Percentiles rank a stretch among this genome's conserved stretches.
Conservation (phyloP, 2,888 invertebrate species). For the Minunthozetes semirufus region DNA sequence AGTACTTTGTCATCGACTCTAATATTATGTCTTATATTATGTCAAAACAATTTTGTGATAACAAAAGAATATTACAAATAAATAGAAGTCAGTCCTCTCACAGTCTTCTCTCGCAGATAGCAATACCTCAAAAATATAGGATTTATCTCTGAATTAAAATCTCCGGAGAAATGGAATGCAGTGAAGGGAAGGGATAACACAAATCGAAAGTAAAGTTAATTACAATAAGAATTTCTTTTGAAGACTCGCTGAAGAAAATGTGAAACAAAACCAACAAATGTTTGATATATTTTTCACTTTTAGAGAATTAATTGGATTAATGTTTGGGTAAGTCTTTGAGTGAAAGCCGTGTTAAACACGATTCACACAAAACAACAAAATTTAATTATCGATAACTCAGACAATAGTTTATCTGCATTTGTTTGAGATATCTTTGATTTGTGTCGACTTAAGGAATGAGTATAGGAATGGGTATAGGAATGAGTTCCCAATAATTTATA, state of each 20-base stretch:
- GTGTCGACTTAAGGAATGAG: neutral
- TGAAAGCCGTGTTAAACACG: neutral
- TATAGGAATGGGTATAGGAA: too few relatives aligned
- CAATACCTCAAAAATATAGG: neutral
- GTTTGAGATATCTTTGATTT: too few relatives aligned
- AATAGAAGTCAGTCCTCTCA: neutral
- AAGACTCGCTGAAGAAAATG: neutral
- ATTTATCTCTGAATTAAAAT: neutral
- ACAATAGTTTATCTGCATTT: too few relatives aligned
- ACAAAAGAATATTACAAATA: neutral
- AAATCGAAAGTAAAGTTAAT: conserved; percentile 1
- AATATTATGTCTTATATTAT: neutral
- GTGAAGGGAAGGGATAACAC: too few relatives aligned
- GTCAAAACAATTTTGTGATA: conserved; percentile 15
- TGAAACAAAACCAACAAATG: neutral
- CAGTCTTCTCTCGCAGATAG: neutral
- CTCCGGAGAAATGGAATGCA: conserved; percentile 4
- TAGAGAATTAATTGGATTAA: conserved; percentile 11
- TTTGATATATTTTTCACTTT: neutral
- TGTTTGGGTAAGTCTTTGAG: neutral
- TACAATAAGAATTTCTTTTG: neutral
- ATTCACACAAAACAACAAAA: neutral
- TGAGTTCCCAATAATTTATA: neutral
- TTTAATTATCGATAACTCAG: too few relatives aligned
- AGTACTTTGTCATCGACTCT: conserved; percentile 5